These are phyloP conservation scores for Lutra lutra DNA, from an alignment of 2,797 vertebrate species.

Conservation along the genomic window DNA sequence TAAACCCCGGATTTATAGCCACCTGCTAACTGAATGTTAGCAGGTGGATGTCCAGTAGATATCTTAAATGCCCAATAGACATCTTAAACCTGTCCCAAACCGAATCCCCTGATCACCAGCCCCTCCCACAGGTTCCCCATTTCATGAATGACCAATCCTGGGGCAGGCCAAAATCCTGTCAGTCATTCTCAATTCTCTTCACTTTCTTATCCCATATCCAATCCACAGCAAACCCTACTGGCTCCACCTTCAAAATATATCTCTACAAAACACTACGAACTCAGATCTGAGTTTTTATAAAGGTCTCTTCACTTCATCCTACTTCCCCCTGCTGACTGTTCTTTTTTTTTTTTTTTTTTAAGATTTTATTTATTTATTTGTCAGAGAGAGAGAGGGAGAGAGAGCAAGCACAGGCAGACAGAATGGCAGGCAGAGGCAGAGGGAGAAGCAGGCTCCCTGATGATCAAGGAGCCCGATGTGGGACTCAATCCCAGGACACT, in stretches of 20 bases:
- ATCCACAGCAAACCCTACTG: background rate
- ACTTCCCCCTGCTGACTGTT: background rate
- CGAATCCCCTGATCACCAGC: background rate
- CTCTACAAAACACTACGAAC: background rate
- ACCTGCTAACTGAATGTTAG: background rate
- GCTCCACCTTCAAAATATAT: slow-evolving; percentile 10
- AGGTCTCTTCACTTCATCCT: background rate
- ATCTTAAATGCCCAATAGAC: background rate
- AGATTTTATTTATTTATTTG: too few relatives aligned
- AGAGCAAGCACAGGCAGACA: too few relatives aligned
- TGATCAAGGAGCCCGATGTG: too few relatives aligned
- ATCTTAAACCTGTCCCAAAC: background rate
- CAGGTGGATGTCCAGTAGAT: background rate
- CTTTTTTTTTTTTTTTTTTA: too few relatives aligned
- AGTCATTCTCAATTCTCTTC: background rate
- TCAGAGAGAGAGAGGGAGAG: too few relatives aligned
- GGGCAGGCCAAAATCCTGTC: background rate
- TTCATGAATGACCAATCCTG: background rate
- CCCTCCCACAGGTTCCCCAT: background rate
- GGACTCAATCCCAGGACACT: too few relatives aligned
- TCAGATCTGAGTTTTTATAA: background rate
- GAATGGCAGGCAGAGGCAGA: too few relatives aligned
- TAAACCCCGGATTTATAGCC: background rate
- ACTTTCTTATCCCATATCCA: background rate
- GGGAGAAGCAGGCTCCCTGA: too few relatives aligned